Evolutionary conservation across 2,797 vertebrate species (phyloP).

Genomic region (Spizella passerina): DNA sequence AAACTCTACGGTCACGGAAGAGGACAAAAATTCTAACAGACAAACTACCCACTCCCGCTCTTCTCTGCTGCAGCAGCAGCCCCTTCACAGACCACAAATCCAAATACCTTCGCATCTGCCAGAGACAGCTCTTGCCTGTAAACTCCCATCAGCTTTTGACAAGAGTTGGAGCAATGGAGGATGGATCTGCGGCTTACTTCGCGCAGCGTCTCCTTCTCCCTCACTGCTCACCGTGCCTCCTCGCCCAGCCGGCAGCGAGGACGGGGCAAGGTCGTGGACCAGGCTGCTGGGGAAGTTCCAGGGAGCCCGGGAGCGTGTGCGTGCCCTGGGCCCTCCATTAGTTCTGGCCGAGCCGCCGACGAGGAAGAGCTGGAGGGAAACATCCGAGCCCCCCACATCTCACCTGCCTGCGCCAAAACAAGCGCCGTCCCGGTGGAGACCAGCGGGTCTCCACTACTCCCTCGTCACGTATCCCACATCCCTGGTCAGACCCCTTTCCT

Average conservation of each 20-base stretch:
- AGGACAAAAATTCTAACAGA: neutral
- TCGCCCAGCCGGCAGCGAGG: fast-evolving
- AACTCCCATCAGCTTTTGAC: neutral
- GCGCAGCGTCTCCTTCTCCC: neutral
- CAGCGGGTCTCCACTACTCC: neutral
- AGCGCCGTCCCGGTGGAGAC: neutral
- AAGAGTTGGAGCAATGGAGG: neutral
- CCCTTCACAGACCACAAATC: neutral
- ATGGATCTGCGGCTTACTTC: neutral
- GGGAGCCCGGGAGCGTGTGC: neutral
- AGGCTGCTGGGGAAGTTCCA: neutral
- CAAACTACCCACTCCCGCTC: neutral
- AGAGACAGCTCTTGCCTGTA: neutral
- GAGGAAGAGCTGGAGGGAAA: neutral
- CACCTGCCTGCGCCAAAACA: slow-evolving; percentile 20
- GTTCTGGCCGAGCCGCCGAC: neutral
- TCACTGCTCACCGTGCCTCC: neutral
- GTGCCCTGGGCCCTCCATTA: slow-evolving; percentile 23
- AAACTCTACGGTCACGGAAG: neutral
- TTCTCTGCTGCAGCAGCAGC: neutral
- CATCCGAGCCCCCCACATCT: neutral
- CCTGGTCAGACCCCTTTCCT: neutral
- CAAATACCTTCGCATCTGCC: neutral
- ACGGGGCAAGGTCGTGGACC: neutral
- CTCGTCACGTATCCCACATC: neutral